Percentiles rank a stretch among this genome's conserved stretches.
Conservation (phyloP, 2,113 vertebrate genomes). For the Sinocyclocheilus anophthalmus region DNA sequence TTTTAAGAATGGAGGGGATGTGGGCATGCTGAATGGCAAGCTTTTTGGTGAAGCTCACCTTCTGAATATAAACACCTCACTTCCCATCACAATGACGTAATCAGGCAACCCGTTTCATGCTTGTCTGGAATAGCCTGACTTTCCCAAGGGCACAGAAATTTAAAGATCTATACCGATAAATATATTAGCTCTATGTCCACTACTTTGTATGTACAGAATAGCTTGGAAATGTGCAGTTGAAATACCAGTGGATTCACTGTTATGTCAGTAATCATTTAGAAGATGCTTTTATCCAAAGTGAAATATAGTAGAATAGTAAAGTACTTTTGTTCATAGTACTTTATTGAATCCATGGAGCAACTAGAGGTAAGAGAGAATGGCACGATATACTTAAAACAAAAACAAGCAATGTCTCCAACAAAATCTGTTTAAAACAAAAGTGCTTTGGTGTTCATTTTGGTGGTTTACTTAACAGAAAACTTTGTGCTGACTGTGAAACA, state of each 20-base stretch:
- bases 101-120: slow-evolving; percentile 19
- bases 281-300: slow-evolving; percentile 11
- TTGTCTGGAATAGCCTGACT: slow-evolving; percentile 47
- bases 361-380: not conserved
- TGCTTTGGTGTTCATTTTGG: not conserved
- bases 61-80: slow-evolving; percentile 46
- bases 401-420: not conserved
- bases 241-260: too few relatives aligned
- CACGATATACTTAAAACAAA: not conserved
- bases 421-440: not conserved
- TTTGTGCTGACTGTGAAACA: not conserved
- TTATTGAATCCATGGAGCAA: not conserved
- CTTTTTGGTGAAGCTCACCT: slow-evolving; percentile 39
- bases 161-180: not conserved
- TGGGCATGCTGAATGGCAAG: slow-evolving; percentile 27
- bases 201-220: slow-evolving; percentile 1
- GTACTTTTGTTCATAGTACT: too few relatives aligned
- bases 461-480: not conserved
- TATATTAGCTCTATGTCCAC: not conserved
- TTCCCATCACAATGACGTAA: slow-evolving; percentile 39
- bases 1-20: slow-evolving; percentile 49
- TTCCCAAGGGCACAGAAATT: slow-evolving; percentile 52
- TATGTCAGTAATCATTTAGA: not conserved
- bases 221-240: not conserved
- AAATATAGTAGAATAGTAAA: not conserved